Evolutionary conservation across 1,140 invertebrate species (phyloP), one percentile per base, ranked within the genome.

Genomic region (Dendroctonus valens): DNA sequence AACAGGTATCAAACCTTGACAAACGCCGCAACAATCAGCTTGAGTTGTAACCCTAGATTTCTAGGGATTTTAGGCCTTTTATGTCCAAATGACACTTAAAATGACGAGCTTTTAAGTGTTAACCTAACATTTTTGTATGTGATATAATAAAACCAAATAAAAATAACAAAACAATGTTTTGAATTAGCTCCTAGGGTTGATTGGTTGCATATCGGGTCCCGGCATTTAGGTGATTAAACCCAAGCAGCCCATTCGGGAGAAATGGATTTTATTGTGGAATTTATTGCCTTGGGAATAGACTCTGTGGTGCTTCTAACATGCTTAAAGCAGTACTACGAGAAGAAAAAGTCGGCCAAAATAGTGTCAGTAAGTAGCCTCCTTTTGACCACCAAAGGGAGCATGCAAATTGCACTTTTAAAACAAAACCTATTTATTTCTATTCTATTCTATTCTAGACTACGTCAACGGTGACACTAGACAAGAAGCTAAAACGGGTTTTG

Each of bases 251-350:
- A 26, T 26, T 26, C 3, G 26, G 26, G 1, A 26, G 51, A 69
- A 12, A 85, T 85, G 83, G 82, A 85, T 69, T 84, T 81, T 73
- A 70, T 84, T 46, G 83, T 84, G 7, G 89, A 91, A 82, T 79
- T 83, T 41, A 78, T 91, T 62, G 83, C 86, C 8, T 78, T 91
- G n/a, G 87, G 87, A 44, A 80, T 91, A 52, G 89, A 91, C 75
- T 81, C 86, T 7, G 71, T 91, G 41, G 86, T 91, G 68, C 83
- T 91, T 54, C 85, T 84, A 5, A 79, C 89, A 40, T 91, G 89
- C 73, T 78, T 88, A 6, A 85, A 83, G 72, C 84, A 90, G 76
- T 88, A 90, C 78, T 84, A 84, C 72, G 83, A 85, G 76, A 89
- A 84, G 77, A 87, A 87, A 79, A 84, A 83, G 76, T 85, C 87